phyloP scores from a whole-genome alignment of 2,888 invertebrate species.

The Pardosa pseudoannulata region DNA sequence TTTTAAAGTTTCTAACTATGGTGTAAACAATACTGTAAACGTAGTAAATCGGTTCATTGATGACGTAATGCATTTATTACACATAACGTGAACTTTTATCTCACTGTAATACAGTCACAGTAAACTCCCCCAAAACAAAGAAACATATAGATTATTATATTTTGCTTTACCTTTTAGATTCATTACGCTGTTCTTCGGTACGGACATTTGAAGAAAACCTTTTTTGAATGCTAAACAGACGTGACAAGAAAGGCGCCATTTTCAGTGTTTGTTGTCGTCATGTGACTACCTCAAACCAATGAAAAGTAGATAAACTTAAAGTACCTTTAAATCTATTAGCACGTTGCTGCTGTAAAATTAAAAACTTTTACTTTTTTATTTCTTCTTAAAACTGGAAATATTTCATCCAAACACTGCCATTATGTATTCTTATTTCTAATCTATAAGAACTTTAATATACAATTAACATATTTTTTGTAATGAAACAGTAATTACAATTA shows the following conservation, averaged over 20 bases:
- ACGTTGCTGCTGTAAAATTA: neutral
- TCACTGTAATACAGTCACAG: neutral
- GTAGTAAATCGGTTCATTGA: slow-evolving; percentile 67
- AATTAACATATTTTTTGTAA: too few relatives aligned
- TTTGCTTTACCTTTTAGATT: slow-evolving; percentile 61
- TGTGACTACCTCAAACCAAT: slow-evolving; percentile 58
- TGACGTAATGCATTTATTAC: slow-evolving; percentile 57
- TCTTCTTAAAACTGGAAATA: too few relatives aligned
- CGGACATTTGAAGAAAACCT: slow-evolving; percentile 58
- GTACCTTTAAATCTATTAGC: neutral
- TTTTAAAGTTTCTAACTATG: slow-evolving; percentile 10
- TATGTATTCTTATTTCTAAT: too few relatives aligned
- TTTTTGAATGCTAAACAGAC: slow-evolving; percentile 65
- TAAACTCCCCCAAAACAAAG: too few relatives aligned
- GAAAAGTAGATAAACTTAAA: neutral
- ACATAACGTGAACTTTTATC: slow-evolving; percentile 9
- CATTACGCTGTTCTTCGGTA: slow-evolving; percentile 39
- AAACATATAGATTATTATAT: neutral
- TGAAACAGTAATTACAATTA: too few relatives aligned
- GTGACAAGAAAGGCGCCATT: slow-evolving; percentile 72
- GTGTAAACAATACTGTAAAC: slow-evolving; percentile 52
- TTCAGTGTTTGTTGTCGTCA: slow-evolving; percentile 69
- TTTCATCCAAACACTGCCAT: too few relatives aligned
- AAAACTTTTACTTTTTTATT: too few relatives aligned
- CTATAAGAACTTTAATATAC: too few relatives aligned